These are phyloP conservation scores for Trypoxylon attenuatum DNA, from an alignment of 2,888 invertebrate species.

Conservation along the genomic window DNA sequence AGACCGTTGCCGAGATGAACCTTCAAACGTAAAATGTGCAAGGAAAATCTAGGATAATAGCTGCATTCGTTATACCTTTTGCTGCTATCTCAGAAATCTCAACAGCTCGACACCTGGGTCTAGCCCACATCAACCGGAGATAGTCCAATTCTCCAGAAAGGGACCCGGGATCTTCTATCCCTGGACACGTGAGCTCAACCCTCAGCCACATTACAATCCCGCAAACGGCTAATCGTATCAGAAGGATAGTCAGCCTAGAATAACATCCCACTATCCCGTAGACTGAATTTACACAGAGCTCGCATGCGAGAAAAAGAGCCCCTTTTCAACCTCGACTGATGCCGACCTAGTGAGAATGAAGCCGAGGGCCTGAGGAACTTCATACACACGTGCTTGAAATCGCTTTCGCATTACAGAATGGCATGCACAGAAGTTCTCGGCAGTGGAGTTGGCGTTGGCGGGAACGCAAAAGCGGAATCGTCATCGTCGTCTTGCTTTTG, in stretches of 20 bases:
- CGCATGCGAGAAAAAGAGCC: background rate
- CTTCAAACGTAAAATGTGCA: too few relatives aligned
- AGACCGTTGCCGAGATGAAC: too few relatives aligned
- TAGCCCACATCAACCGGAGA: too few relatives aligned
- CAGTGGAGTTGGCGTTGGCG: constrained; percentile 10
- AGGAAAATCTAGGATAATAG: too few relatives aligned
- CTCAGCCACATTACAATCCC: too few relatives aligned
- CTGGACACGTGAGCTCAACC: too few relatives aligned
- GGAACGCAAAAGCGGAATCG: background rate
- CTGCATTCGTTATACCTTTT: too few relatives aligned
- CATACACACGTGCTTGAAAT: constrained; percentile 19
- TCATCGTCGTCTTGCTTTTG: constrained; percentile 4
- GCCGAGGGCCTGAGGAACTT: constrained; percentile 19
- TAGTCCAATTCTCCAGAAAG: too few relatives aligned
- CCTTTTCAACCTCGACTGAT: background rate
- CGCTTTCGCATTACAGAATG: constrained; percentile 25
- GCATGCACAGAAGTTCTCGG: background rate
- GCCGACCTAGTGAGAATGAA: constrained; percentile 5
- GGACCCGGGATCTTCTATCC: too few relatives aligned
- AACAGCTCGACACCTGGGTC: too few relatives aligned
- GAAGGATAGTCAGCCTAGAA: background rate
- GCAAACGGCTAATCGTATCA: background rate
- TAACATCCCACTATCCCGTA: background rate
- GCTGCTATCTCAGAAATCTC: too few relatives aligned
- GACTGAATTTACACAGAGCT: background rate